phyloP scores from a whole-genome alignment of 2,888 invertebrate species.

The Matsumyia berberina region DNA sequence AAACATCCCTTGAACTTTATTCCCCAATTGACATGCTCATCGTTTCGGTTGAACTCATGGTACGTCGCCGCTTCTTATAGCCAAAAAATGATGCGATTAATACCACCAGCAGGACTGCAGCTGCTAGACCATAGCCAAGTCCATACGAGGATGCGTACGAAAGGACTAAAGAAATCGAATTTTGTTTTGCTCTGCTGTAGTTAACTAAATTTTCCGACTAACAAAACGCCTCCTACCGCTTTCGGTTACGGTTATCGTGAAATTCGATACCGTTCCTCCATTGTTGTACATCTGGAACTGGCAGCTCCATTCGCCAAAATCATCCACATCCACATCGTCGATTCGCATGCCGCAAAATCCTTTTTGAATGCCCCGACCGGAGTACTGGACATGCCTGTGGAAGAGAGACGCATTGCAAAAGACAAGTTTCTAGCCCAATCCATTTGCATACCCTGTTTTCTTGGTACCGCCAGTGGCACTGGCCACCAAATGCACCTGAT shows the following conservation, averaged over 20 bases:
- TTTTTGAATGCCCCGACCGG: constrained; percentile 77
- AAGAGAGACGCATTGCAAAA: not conserved
- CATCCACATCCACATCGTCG: constrained; percentile 67
- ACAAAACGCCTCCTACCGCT: constrained; percentile 43
- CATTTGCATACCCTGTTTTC: constrained; percentile 76
- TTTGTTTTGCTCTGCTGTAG: constrained; percentile 5
- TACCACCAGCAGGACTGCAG: not conserved
- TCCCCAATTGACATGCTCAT: constrained; percentile 39
- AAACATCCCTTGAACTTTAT: constrained; percentile 17
- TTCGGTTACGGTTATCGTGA: constrained; percentile 51
- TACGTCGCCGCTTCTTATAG: constrained; percentile 41
- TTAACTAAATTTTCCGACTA: constrained; percentile 41
- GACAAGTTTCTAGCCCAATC: not conserved
- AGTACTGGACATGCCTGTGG: constrained; percentile 78
- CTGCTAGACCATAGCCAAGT: constrained; percentile 43
- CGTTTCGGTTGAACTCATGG: constrained; percentile 13
- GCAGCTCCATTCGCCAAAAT: constrained; percentile 79
- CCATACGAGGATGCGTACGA: constrained; percentile 51
- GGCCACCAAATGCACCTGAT: constrained; percentile 78
- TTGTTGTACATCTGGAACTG: constrained; percentile 71
- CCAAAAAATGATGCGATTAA: constrained; percentile 24
- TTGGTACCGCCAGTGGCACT: constrained; percentile 75
- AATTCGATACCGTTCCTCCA: constrained; percentile 57
- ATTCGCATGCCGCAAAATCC: constrained; percentile 79
- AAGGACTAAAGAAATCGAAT: constrained; percentile 43